These are phyloP conservation scores for Micromys minutus DNA, from an alignment of 2,113 vertebrate genomes.

Conservation along the genomic window DNA sequence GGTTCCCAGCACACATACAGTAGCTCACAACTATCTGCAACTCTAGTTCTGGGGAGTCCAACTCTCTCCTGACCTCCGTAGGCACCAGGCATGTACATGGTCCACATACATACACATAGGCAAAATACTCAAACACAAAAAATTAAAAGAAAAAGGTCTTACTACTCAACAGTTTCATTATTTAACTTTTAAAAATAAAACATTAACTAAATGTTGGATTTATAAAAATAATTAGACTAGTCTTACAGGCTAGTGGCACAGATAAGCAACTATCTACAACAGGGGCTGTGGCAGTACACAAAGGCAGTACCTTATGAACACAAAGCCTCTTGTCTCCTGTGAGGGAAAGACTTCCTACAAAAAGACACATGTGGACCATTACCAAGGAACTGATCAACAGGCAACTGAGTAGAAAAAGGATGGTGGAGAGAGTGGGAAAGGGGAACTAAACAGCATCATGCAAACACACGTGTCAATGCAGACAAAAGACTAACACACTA, in stretches of 20 bases:
- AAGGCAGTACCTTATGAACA: neutral
- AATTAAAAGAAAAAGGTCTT: neutral
- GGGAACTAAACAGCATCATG: neutral
- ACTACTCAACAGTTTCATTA: neutral
- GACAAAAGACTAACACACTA: neutral
- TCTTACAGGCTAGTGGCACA: slow-evolving; percentile 25
- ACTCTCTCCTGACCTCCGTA: neutral
- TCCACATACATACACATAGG: neutral
- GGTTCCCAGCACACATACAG: neutral
- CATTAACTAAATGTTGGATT: neutral
- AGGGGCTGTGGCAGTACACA: neutral
- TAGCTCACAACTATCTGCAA: neutral
- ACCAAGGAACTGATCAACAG: neutral
- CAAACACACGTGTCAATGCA: neutral
- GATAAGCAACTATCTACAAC: neutral
- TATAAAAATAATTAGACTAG: neutral
- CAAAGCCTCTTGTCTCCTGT: neutral
- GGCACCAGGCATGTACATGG: neutral
- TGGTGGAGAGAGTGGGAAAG: neutral
- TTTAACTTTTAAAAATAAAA: slow-evolving; percentile 14
- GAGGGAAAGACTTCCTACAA: neutral
- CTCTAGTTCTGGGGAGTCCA: neutral
- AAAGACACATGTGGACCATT: neutral
- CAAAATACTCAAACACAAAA: neutral
- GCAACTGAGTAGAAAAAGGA: neutral